Evolutionary conservation across 2,888 invertebrate genomes (phyloP), one percentile per base, ranked within the genome.

Genomic region (Hyalella azteca): DNA sequence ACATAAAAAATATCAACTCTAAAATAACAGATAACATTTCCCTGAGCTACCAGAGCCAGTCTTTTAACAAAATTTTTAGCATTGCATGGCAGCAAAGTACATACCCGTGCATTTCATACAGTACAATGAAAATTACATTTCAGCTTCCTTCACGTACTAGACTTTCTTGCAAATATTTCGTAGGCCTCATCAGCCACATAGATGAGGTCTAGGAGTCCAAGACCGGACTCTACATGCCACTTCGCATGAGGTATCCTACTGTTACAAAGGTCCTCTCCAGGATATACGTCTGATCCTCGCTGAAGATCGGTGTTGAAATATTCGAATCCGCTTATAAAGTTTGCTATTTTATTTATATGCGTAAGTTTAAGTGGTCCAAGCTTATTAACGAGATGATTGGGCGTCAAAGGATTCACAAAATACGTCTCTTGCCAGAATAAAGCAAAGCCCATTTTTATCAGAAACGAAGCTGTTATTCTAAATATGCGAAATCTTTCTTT

Each of bases 371-470:
- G 15, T 7, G 29, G 26, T 19, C 75, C 75, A 40, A 49, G 76
- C 3, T 39, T 11, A 11, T 79, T 79, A 26, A 73, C 60, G 19
- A 41, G 45, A 29, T 73, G 73, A 45, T 45, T 32, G 26, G 39
- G 59, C 15, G 45, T 49, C 26, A 79, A 19, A 41, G 49, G 59
- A 32, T 32, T 66, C 0, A 66, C 39, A 29, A 66, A 32, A 9
- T 36, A 36, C 41, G 22, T 45, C 48, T 79, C 80, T 45, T 80
- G 80, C 80, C 80, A 80, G 26, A 80, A 40, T 32, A 80, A 77
- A 11, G 77, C 77, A 32, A 77, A 80, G 7, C 77, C 13, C 40
- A 77, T 41, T 29, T 80, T 80, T 50, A 80, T 39, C 19, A 66
- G 36, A 66, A 36, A 36, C 19, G 66, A 22, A 26, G 77, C 15